A percentile compares a stretch with the other conserved stretches of the same genome.
Conservation (phyloP, 2,113 vertebrate genomes). For the Phyllopteryx taeniolatus region DNA sequence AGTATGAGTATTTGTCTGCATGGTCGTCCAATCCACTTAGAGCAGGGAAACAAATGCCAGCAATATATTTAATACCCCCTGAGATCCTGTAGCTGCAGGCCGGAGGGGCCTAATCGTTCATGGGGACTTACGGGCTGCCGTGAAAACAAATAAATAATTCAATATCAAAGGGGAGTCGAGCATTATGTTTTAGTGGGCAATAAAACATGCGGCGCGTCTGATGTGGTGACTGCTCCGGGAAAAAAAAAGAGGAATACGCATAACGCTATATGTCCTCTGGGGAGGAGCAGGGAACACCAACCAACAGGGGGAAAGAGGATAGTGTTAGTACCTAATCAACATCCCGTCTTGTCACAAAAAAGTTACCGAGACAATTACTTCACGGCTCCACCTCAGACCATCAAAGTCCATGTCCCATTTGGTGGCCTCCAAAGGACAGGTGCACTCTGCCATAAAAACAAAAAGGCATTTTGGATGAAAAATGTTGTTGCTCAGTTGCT, state of each 20-base stretch:
- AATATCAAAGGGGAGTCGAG: slow-evolving; percentile 65
- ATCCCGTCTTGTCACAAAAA: slow-evolving; percentile 54
- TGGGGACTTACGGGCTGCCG: slow-evolving; percentile 45
- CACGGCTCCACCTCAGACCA: slow-evolving; percentile 30
- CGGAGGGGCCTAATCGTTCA: slow-evolving; percentile 57
- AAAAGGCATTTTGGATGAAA: slow-evolving; percentile 1
- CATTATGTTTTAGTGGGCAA: slow-evolving; percentile 71
- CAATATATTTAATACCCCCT: slow-evolving; percentile 71
- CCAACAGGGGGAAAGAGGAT: slow-evolving; percentile 41
- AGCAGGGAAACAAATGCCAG: slow-evolving; percentile 69
- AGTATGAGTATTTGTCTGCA: slow-evolving; percentile 58
- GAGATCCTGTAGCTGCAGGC: slow-evolving; percentile 59
- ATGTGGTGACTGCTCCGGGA: slow-evolving; percentile 40
- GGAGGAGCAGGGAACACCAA: slow-evolving; percentile 27
- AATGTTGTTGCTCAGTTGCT: background rate
- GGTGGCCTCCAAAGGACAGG: slow-evolving; percentile 25
- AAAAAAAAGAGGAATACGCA: slow-evolving; percentile 52
- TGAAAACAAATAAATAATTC: slow-evolving; percentile 74
- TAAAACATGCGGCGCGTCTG: slow-evolving; percentile 66
- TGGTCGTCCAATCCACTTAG: slow-evolving; percentile 59
- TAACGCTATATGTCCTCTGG: slow-evolving; percentile 27
- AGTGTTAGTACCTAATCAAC: slow-evolving; percentile 62
- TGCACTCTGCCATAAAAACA: background rate
- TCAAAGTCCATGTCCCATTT: slow-evolving; percentile 15
- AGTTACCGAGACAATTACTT: slow-evolving; percentile 45